phyloP scores from a whole-genome alignment of 2,797 vertebrate genomes.

The Silurus lanzhouensis region DNA sequence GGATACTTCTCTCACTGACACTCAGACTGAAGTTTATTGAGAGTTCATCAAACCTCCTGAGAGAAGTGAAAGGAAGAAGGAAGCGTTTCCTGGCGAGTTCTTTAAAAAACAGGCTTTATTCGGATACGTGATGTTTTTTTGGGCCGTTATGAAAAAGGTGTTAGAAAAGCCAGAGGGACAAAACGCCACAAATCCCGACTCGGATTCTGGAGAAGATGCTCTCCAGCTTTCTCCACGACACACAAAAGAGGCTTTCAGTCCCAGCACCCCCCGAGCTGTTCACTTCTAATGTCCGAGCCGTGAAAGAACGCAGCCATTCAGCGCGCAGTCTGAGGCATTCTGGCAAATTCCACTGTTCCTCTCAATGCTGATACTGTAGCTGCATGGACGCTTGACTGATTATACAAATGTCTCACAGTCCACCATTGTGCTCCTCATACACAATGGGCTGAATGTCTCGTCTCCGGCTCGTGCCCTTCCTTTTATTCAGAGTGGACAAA shows the following conservation, averaged over 20 bases:
- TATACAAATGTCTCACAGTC: constrained; percentile 52
- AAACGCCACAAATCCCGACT: constrained; percentile 57
- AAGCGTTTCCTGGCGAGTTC: constrained; percentile 31
- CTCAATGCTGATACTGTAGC: constrained; percentile 55
- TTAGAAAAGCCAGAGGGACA: constrained; percentile 58
- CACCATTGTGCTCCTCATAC: constrained; percentile 26
- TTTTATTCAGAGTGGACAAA: constrained; percentile 1
- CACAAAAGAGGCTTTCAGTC: constrained; percentile 70
- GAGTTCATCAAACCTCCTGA: not conserved
- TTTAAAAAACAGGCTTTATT: not conserved
- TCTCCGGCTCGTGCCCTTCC: constrained; percentile 3
- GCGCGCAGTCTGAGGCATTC: constrained; percentile 55
- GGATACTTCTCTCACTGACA: not conserved
- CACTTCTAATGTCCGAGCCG: constrained; percentile 59
- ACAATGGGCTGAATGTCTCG: constrained; percentile 52
- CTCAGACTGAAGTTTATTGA: not conserved
- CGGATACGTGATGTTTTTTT: constrained; percentile 24
- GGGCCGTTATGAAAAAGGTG: constrained; percentile 26
- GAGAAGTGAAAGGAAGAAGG: not conserved
- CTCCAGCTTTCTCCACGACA: constrained; percentile 51
- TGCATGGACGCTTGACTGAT: constrained; percentile 40
- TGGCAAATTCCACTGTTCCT: constrained; percentile 56
- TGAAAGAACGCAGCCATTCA: constrained; percentile 63
- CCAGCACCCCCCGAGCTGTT: constrained; percentile 58
- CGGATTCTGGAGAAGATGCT: constrained; percentile 57